A percentile compares a stretch with the other conserved stretches of the same genome.
These are phyloP conservation scores for Cinara cedri DNA, from an alignment of 2,888 invertebrate species.

Conservation along the genomic window DNA sequence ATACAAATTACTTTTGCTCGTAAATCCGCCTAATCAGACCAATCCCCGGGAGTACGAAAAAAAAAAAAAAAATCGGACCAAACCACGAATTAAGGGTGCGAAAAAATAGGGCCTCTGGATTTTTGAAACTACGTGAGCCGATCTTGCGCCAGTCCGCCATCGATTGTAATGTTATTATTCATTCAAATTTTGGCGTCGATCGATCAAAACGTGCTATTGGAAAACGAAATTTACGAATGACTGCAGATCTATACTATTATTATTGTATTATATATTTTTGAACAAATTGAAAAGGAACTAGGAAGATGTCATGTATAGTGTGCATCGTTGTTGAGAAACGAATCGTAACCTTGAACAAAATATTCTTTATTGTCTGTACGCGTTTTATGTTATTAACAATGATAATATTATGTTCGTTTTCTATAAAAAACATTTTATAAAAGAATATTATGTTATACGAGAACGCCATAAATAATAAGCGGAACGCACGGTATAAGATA, in stretches of 20 bases:
- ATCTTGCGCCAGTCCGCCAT: too few species aligned
- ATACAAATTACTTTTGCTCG: too few species aligned
- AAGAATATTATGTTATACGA: not conserved
- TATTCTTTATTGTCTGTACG: constrained; percentile 23
- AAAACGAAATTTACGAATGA: constrained; percentile 18
- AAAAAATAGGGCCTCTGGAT: constrained; percentile 15
- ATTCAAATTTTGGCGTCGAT: constrained; percentile 23
- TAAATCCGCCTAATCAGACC: too few species aligned
- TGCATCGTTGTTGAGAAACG: constrained; percentile 28
- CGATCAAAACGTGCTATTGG: constrained; percentile 27
- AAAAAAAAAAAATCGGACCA: too few species aligned
- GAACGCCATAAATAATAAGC: too few species aligned
- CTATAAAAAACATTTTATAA: constrained; percentile 18
- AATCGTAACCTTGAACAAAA: constrained; percentile 39
- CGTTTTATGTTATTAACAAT: constrained; percentile 11
- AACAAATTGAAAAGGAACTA: constrained; percentile 44
- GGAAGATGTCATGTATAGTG: constrained; percentile 15
- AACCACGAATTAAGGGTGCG: too few species aligned
- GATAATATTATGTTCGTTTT: constrained; percentile 30
- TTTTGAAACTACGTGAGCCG: too few species aligned
- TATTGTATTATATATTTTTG: constrained; percentile 6
- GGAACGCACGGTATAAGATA: too few species aligned
- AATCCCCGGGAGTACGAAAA: too few species aligned
- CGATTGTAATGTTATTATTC: not conserved
- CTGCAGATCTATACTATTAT: not conserved